Evolutionary conservation across 2,888 invertebrate species (phyloP).

Genomic region (Drosophila mercatorum): DNA sequence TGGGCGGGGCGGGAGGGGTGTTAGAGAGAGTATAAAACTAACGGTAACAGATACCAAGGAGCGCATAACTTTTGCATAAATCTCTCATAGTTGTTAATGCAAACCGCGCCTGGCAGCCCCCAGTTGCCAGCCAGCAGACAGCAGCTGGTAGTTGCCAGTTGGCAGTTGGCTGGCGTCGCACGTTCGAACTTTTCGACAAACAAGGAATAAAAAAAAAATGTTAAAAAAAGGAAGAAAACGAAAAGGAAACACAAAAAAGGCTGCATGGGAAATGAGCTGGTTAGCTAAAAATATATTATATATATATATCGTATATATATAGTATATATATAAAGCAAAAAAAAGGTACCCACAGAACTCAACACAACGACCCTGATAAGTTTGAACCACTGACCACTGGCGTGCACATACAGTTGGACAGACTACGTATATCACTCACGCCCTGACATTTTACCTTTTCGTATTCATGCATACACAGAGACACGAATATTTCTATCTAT

Average conservation of each 20-base stretch:
- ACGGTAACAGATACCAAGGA: conserved; percentile 49
- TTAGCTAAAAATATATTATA: conserved; percentile 61
- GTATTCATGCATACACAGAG: not conserved
- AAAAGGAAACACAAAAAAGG: conserved; percentile 24
- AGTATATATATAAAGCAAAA: conserved; percentile 1
- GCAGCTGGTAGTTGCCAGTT: conserved; percentile 36
- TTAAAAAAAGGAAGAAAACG: not conserved
- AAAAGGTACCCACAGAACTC: conserved; percentile 20
- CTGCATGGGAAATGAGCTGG: conserved; percentile 60
- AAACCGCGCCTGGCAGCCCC: conserved; percentile 51
- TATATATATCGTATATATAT: not conserved
- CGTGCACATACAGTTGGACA: conserved; percentile 2
- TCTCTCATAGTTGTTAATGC: conserved; percentile 72
- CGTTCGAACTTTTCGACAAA: conserved; percentile 59
- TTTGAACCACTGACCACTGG: conserved; percentile 38
- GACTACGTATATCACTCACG: conserved; percentile 27
- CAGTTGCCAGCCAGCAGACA: conserved; percentile 18
- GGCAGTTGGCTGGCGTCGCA: conserved; percentile 49
- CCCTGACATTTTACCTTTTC: conserved; percentile 32
- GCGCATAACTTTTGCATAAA: conserved; percentile 70
- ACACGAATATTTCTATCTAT: conserved; percentile 29
- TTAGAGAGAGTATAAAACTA: conserved; percentile 18
- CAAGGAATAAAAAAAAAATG: conserved; percentile 14
- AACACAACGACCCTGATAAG: conserved; percentile 30
- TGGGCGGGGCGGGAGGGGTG: not conserved